A percentile compares a stretch with the other conserved stretches of the same genome.
Evolutionary conservation across 1,140 invertebrate genomes (phyloP).

Genomic region (Aphelenchoides fujianensis): DNA sequence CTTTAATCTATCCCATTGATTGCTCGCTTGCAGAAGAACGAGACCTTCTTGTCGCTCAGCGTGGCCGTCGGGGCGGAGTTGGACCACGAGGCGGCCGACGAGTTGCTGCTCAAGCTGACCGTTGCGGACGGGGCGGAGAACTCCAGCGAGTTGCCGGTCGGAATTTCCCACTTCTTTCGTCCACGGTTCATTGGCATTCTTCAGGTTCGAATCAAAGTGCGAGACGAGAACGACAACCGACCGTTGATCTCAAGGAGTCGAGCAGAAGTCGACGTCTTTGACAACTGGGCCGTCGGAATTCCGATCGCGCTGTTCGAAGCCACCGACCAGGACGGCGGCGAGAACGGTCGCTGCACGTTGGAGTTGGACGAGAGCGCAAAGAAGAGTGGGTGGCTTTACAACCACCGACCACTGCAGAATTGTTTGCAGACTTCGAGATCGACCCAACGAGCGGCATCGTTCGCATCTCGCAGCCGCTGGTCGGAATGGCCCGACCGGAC

Average conservation of each 20-base stretch:
- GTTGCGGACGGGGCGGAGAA: slow-evolving; percentile 41
- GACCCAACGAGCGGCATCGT: slow-evolving; percentile 16
- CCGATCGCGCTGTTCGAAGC: slow-evolving; percentile 30
- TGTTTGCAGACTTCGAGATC: slow-evolving; percentile 24
- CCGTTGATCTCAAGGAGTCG: slow-evolving; percentile 20
- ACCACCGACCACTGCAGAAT: background rate
- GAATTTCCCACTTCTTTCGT: no score
- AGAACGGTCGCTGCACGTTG: slow-evolving; percentile 27
- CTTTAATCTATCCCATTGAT: no score
- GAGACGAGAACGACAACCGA: slow-evolving; percentile 41
- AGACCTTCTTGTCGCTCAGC: slow-evolving; percentile 1
- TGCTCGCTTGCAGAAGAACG: background rate
- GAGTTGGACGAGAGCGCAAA: slow-evolving; percentile 9
- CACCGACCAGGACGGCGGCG: slow-evolving; percentile 27
- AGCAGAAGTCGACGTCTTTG: slow-evolving; percentile 23
- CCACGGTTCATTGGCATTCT: slow-evolving; percentile 15
- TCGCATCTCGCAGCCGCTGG: background rate
- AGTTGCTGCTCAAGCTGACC: slow-evolving; percentile 21
- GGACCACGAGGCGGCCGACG: slow-evolving; percentile 27
- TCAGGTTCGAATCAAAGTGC: slow-evolving; percentile 29
- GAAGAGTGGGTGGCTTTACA: slow-evolving; percentile 27
- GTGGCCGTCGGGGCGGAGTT: slow-evolving; percentile 18
- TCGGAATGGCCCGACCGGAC: slow-evolving; percentile 7
- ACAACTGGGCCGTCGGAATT: slow-evolving; percentile 34
- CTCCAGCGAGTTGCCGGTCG: slow-evolving; percentile 29